phyloP scores from a whole-genome alignment of 1,140 invertebrate species.

The Orchestia grillus region DNA sequence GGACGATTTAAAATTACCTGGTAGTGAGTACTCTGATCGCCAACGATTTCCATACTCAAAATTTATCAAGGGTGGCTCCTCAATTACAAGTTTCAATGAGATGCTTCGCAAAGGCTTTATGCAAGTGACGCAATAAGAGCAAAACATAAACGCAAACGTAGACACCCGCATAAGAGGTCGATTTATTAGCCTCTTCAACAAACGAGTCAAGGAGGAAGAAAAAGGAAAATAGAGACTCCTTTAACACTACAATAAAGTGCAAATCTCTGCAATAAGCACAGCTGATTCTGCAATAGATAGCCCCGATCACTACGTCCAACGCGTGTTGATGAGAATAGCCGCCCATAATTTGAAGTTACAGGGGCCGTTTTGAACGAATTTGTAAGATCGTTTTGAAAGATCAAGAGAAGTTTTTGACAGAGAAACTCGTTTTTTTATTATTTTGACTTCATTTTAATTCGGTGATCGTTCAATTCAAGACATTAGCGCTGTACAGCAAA shows the following conservation, averaged over 20 bases:
- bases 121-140: neutral
- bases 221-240: neutral
- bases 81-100: neutral
- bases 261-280: neutral
- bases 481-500: neutral
- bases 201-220: neutral
- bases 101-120: neutral
- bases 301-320: neutral
- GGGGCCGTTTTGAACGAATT: neutral
- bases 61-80: neutral
- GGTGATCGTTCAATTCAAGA: neutral
- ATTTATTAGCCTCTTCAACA: neutral
- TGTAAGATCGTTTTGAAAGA: no score
- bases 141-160: neutral
- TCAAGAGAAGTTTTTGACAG: neutral
- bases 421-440: neutral
- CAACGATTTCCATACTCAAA: neutral
- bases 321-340: neutral
- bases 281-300: neutral
- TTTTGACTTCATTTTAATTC: neutral
- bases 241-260: neutral
- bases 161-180: neutral
- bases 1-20: neutral
- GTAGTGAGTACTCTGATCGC: neutral
- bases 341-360: neutral